Base-by-base conservation (phyloP, 2,113 vertebrate genomes). In the Willisornis vidua region DNA sequence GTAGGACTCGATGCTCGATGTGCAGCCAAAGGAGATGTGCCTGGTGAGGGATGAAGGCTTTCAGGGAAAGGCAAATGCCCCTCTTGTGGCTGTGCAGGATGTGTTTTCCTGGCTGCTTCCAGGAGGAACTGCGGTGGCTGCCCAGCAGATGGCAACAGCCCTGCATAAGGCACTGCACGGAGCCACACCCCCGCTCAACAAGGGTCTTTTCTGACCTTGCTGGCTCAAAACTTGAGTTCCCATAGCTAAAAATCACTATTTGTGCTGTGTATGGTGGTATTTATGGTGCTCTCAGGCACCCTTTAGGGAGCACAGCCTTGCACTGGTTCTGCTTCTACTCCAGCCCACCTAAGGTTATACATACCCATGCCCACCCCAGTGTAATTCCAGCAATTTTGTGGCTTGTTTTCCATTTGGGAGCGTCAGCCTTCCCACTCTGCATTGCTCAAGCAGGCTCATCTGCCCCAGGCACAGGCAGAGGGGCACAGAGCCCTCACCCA, bases 61-160 rank as follows among this genome's bases (percentile, higher is more conserved):
- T 57, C 57, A 77, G 57, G 48, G 35, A 55, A 39, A 37, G 76
- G 20, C 25, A 22, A 59, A 52, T 2, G 24, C 57, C 55, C 31
- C 71, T 71, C 43, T 24, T 0, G 24, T 3, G 6, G 46, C 78
- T 3, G 28, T 9, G 85, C 65, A 19, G 4, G 8, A 39, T 1
- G 51, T 3, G 6, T 43, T 24, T 37, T 22, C 59, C 83, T 3
- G 54, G 63, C 67, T 57, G 62, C 74, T 65, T 6, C 10, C 2
- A 6, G 37, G 45, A 29, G 52, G 48, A 95, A n/a, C 25, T 72
- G 26, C 80, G 0, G 83, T 25, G 4, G 54, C 35, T 1, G 90
- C 89, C 96, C 95, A 97, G 96, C 87, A 96, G 96, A 96, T 87
- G 95, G 96, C 96, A 96, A 96, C 85, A 91, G 93, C 78, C 87